Base-by-base conservation (phyloP, 2,113 vertebrate genomes). In the Podarcis cretensis region DNA sequence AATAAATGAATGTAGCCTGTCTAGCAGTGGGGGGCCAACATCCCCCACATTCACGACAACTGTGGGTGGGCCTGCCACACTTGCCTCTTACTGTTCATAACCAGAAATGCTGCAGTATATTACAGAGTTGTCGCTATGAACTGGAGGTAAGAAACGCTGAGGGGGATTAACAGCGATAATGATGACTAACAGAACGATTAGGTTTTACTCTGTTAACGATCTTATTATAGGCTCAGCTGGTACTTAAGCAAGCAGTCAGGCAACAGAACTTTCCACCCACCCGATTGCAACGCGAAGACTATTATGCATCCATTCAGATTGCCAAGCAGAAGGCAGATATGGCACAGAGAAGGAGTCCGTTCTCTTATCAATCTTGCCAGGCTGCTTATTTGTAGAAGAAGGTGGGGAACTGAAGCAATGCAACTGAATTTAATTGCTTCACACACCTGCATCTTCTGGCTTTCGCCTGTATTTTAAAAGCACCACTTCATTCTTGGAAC, bases 201-300 rank as follows among this genome's bases (percentile, higher is more conserved):
- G 84, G 1, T 75, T 81, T 83, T 86, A 59, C 35, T 83, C 76
- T 32, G 80, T 75, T 79, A 84, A 84, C 8, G 16, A 65, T 66
- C 68, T 81, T 81, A 75, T 84, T 57, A 80, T 63, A 74, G 69
- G 23, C 81, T 84, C 37, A 89, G 59, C 80, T 73, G 43, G 81
- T 77, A 37, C 79, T 87, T 73, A 78, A 75, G 74, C 54, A 37
- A 5, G 9, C 84, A 54, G 74, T 69, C 35, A 81, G 83, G 84
- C 66, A 80, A 80, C 76, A 84, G 84, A 57, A 54, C 69, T 80
- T 86, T 4, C 80, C 81, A 81, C 81, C 85, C 81, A 81, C 69
- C 35, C 63, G 59, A 89, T 69, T 68, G 9, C 81, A 86, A 74
- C 48, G 18, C 75, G 68, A 68, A 68, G 48, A 79, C 78, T 79